phyloP scores from a whole-genome alignment of 2,797 vertebrate species.

The Xyrichtys novacula region DNA sequence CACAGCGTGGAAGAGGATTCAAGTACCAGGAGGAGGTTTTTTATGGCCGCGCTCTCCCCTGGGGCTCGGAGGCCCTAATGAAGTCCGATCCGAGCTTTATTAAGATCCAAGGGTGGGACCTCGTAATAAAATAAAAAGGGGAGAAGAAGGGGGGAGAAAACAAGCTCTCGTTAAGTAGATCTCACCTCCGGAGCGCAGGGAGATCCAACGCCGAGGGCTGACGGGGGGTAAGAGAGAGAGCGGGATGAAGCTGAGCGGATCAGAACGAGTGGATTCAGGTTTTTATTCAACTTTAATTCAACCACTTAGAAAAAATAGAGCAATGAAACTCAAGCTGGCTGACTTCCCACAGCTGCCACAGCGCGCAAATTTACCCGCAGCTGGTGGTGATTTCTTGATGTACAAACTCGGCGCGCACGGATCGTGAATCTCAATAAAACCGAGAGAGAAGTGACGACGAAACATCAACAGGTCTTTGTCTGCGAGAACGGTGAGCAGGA shows the following conservation, averaged over 20 bases:
- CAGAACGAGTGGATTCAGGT: conserved; percentile 31
- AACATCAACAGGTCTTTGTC: too few species aligned
- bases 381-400: conserved; percentile 46
- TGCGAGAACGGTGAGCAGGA: not conserved
- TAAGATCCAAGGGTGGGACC: conserved; percentile 66
- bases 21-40: conserved; percentile 39
- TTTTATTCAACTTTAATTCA: conserved; percentile 30
- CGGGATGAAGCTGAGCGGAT: not conserved
- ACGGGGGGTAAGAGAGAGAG: conserved; percentile 28
- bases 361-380: conserved; percentile 40
- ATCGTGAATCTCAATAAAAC: conserved; percentile 17
- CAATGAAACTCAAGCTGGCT: conserved; percentile 23
- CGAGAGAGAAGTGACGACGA: not conserved
- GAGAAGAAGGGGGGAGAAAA: conserved; percentile 1
- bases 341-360: conserved; percentile 35
- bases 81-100: conserved; percentile 78
- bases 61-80: conserved; percentile 71
- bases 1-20: conserved; percentile 64
- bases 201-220: conserved; percentile 36
- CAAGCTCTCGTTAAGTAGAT: conserved; percentile 66
- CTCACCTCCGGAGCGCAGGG: conserved; percentile 51
- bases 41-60: conserved; percentile 60
- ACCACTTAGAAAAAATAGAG: conserved; percentile 36
- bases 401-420: not conserved
- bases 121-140: conserved; percentile 38